phyloP scores from a whole-genome alignment of 2,797 vertebrate genomes.

The Acrocephalus scirpaceus region DNA sequence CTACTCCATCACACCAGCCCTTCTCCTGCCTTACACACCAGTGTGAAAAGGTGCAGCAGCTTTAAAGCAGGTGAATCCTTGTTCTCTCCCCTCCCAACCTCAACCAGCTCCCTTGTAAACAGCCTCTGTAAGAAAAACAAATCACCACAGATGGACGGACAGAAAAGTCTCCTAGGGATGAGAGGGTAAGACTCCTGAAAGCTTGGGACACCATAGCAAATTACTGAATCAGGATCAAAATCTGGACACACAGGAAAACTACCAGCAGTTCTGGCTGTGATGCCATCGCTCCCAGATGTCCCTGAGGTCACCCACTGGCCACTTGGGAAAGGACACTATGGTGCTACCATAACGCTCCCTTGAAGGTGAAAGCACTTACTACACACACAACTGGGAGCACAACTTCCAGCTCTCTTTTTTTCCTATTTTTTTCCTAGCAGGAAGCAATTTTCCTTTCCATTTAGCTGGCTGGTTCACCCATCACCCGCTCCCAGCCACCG shows the following conservation, averaged over 20 bases:
- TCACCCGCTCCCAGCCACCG: neutral
- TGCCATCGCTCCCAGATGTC: neutral
- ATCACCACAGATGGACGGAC: neutral
- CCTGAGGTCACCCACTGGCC: neutral
- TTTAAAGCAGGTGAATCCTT: neutral
- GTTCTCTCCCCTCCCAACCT: neutral
- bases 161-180: neutral
- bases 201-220: neutral
- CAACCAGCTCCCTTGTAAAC: neutral
- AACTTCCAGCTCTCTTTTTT: neutral
- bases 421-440: neutral
- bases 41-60: constrained; percentile 11
- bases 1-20: neutral
- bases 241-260: neutral
- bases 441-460: neutral
- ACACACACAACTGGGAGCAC: neutral
- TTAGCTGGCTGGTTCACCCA: neutral
- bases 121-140: constrained; percentile 2
- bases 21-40: neutral
- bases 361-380: neutral
- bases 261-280: neutral
- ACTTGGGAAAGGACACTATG: neutral
- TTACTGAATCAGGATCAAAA: neutral
- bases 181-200: neutral
- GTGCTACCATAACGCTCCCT: fast-evolving